Percentiles rank a stretch among this genome's conserved stretches.
Conservation (phyloP, 2,797 vertebrate species). For the Molossus alvarezi region DNA sequence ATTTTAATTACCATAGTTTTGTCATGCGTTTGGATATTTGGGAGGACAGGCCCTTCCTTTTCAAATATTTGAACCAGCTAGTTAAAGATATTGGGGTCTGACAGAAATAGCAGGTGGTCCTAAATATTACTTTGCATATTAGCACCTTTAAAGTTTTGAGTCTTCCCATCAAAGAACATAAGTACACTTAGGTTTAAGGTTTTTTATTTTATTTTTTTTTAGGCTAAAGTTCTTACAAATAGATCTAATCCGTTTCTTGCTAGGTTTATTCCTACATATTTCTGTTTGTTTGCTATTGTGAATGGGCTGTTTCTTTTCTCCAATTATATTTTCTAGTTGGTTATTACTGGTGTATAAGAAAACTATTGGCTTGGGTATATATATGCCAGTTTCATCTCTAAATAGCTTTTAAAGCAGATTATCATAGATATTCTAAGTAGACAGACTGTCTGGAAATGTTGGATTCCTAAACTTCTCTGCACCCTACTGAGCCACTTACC, state of each 20-base stretch:
- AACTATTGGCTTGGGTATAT: background rate
- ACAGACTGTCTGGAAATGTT: background rate
- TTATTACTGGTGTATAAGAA: background rate
- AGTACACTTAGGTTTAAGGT: background rate
- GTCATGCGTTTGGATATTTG: background rate
- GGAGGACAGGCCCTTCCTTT: background rate
- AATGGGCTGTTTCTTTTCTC: conserved; percentile 21
- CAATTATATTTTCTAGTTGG: background rate
- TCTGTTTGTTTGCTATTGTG: background rate
- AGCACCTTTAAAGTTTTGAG: background rate
- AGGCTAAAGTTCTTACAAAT: background rate
- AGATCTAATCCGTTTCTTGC: background rate
- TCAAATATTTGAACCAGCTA: background rate
- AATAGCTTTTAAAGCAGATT: background rate
- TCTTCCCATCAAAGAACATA: background rate
- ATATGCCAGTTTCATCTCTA: background rate
- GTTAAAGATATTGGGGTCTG: background rate
- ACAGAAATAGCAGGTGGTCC: background rate
- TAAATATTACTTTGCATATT: background rate
- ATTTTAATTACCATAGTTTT: background rate
- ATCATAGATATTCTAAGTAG: background rate
- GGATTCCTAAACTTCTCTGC: background rate
- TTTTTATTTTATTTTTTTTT: background rate
- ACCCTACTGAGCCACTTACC: background rate
- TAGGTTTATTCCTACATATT: background rate